These are phyloP conservation scores for Drosophila tani DNA, from an alignment of 1,140 invertebrate genomes.

Conservation along the genomic window DNA sequence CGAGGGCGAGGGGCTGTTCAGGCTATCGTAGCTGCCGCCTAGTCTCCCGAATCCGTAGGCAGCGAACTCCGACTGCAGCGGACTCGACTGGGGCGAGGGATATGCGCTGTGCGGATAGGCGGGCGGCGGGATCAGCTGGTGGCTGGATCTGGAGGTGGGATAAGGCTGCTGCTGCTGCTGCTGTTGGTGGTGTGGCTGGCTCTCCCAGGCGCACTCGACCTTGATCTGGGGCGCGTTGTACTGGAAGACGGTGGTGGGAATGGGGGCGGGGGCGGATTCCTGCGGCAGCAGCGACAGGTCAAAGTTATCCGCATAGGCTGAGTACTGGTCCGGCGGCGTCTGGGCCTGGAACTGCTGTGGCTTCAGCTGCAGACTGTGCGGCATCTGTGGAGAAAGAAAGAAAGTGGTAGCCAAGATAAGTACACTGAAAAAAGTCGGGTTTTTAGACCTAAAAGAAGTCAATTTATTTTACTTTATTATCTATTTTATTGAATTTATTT, in stretches of 20 bases:
- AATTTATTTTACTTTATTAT: not conserved
- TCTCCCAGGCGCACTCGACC: conserved; percentile 77
- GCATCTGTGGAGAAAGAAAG: conserved; percentile 88
- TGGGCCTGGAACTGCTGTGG: conserved; percentile 73
- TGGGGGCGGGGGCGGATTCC: conserved; percentile 64
- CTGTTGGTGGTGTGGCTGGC: conserved; percentile 53
- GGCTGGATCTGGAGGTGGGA: conserved; percentile 23
- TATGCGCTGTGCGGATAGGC: conserved; percentile 77
- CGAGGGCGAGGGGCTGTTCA: conserved; percentile 80
- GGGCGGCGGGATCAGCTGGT: conserved; percentile 75
- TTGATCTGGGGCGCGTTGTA: conserved; percentile 82
- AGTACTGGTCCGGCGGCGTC: conserved; percentile 86
- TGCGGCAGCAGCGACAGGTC: conserved; percentile 91
- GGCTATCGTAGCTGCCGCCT: conserved; percentile 68
- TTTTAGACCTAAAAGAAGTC: not conserved
- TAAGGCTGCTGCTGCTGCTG: no score
- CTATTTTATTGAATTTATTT: no score
- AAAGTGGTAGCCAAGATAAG: conserved; percentile 18
- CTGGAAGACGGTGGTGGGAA: conserved; percentile 79
- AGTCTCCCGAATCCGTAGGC: conserved; percentile 57
- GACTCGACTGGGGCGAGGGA: conserved; percentile 81
- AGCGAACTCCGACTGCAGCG: conserved; percentile 75
- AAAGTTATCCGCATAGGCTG: conserved; percentile 89
- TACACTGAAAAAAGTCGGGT: not conserved
- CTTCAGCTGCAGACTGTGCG: conserved; percentile 92